Conservation (phyloP, 1,140 invertebrate genomes). For the Hylaeus volcanicus region DNA sequence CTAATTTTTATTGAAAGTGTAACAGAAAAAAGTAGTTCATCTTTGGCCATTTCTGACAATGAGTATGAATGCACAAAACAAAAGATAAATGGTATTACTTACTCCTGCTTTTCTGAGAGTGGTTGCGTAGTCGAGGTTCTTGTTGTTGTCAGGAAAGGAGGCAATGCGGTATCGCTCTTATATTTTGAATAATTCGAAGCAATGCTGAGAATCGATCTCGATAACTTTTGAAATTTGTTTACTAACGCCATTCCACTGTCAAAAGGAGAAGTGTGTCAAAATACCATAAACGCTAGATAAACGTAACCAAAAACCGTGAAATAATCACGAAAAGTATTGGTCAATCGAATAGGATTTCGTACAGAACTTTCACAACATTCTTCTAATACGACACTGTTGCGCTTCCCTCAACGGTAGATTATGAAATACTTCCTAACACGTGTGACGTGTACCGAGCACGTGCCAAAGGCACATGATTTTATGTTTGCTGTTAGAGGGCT, state of each 20-base stretch:
- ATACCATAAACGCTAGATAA: background rate
- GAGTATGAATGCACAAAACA: background rate
- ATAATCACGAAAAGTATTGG: background rate
- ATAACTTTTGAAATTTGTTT: constrained; percentile 59
- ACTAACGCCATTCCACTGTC: constrained; percentile 63
- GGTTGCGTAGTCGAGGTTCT: constrained; percentile 61
- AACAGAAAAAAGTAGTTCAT: too few relatives aligned
- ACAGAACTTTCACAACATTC: constrained; percentile 24
- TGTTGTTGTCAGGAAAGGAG: constrained; percentile 33
- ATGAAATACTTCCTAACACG: constrained; percentile 8
- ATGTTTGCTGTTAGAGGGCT: background rate
- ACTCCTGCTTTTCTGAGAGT: constrained; percentile 67
- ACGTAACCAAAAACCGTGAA: background rate
- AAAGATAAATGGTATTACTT: constrained; percentile 42
- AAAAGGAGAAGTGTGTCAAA: background rate
- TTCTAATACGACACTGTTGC: background rate
- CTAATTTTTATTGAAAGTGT: too few relatives aligned
- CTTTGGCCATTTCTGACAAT: too few relatives aligned
- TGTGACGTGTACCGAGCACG: constrained; percentile 23
- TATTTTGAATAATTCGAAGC: constrained; percentile 41
- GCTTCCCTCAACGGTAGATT: background rate
- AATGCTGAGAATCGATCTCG: constrained; percentile 34
- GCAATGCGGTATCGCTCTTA: constrained; percentile 16
- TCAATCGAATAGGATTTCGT: background rate
- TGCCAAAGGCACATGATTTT: background rate